Evolutionary conservation across 2,888 invertebrate genomes (phyloP).

Genomic region (Phorcus lineatus): DNA sequence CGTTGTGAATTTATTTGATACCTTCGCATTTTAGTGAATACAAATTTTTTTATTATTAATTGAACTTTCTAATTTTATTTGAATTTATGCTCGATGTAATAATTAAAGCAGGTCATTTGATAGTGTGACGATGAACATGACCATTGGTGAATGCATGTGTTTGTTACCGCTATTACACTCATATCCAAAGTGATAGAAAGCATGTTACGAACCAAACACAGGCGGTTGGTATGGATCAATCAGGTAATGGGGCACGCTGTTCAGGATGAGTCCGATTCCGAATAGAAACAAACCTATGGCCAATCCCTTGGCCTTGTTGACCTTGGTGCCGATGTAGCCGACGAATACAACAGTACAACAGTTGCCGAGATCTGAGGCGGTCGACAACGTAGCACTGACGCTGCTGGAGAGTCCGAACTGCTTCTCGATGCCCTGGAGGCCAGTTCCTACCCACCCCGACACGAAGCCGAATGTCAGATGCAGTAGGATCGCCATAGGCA

Average conservation of each 20-base stretch:
- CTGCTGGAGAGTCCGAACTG: not conserved
- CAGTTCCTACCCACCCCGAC: not conserved
- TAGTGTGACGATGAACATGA: too few species aligned
- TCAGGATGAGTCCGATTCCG: not conserved
- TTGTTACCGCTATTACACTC: too few species aligned
- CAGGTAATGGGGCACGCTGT: not conserved
- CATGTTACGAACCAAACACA: too few species aligned
- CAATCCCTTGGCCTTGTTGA: not conserved
- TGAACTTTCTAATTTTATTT: too few species aligned
- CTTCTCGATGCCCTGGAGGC: not conserved
- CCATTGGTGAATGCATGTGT: too few species aligned
- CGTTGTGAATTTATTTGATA: too few species aligned
- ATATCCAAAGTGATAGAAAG: too few species aligned
- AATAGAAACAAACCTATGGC: not conserved
- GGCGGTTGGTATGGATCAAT: not conserved
- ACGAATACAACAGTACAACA: not conserved
- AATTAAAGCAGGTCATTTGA: too few species aligned
- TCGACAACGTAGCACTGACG: not conserved
- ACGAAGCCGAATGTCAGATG: not conserved
- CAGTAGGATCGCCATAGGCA: not conserved
- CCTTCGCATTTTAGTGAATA: too few species aligned
- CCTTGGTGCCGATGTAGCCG: constrained; percentile 5
- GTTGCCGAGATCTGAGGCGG: not conserved
- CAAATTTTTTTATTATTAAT: too few species aligned
- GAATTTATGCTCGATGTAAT: too few species aligned